Percentiles rank a stretch among this genome's conserved stretches.
These are phyloP conservation scores for Cyphomyrus discorhynchus DNA, from an alignment of 2,113 vertebrate species.

Conservation along the genomic window DNA sequence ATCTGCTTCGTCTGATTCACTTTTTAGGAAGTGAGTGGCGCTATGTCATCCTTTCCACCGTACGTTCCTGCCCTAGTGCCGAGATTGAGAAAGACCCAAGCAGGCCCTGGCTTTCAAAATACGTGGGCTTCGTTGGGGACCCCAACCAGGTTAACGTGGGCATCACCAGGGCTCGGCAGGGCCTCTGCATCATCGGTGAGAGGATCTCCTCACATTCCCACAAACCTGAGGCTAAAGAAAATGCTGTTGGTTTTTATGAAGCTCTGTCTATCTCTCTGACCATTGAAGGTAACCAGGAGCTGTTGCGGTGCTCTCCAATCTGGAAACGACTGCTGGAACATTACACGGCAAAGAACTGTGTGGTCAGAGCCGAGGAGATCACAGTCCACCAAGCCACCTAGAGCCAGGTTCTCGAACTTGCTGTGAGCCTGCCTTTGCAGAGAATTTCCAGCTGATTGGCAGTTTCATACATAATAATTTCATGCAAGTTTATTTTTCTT, in stretches of 20 bases:
- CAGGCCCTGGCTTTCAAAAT: slow-evolving; percentile 63
- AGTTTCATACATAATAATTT: background rate
- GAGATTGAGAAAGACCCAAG: slow-evolving; percentile 56
- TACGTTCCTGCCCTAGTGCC: slow-evolving; percentile 60
- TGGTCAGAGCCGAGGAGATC: slow-evolving; percentile 49
- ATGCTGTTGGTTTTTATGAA: background rate
- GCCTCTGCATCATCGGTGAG: slow-evolving; percentile 81
- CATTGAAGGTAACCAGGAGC: slow-evolving; percentile 65
- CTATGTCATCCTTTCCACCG: slow-evolving; percentile 78
- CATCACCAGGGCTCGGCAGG: slow-evolving; percentile 80
- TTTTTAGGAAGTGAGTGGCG: slow-evolving; percentile 80
- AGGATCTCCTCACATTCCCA: background rate
- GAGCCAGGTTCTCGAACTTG: background rate
- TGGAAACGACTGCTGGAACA: slow-evolving; percentile 67
- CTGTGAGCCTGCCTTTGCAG: background rate
- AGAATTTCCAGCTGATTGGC: background rate
- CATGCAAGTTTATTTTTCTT: background rate
- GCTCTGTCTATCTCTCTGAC: background rate
- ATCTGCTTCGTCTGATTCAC: background rate
- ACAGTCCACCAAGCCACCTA: slow-evolving; percentile 12
- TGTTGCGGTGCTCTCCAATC: slow-evolving; percentile 60
- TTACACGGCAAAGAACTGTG: slow-evolving; percentile 47
- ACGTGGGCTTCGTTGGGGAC: slow-evolving; percentile 72
- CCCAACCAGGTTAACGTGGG: slow-evolving; percentile 81
- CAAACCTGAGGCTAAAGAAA: slow-evolving; percentile 20